Base-by-base conservation (phyloP, 2,888 invertebrate genomes). In the Sialis fuliginosa region DNA sequence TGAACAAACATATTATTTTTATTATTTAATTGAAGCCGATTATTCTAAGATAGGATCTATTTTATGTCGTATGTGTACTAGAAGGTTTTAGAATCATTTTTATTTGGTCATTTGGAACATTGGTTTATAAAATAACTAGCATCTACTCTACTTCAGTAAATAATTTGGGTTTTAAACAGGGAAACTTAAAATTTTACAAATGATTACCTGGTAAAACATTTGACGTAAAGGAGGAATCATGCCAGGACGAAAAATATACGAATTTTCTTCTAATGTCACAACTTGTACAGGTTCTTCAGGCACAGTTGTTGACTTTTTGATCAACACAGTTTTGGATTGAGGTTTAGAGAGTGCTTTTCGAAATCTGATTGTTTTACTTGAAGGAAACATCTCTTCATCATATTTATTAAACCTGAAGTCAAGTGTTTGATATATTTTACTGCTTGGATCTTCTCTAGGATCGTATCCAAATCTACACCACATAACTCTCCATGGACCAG, bases 381-480 rank as follows among this genome's bases (percentile, higher is more conserved):
- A 12, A 44, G 39, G 48, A 40, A 32, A 12, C 6, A 43, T 12
- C 44, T 42, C 42, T 9, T 41, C 31, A 42, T 54, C 61, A 56
- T 60, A 79, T 80, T 77, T 65, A 70, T 77, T 68, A 37, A 81
- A 62, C 54, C 89, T 72, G 60, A 85, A 90, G 64, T 95, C 93
- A 49, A 95, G 69, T 3, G 83, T 83, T 67, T 98, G 97, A 61
- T 88, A 95, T 46, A 78, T 76, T 54, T 88, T 79, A 2, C 92
- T 74, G 2, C 68, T 67, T 5, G 82, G 79, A 52, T 89, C 79
- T 54, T 77, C 80, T 31, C 89, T 72, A 0, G 97, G 96, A 67
- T 98, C 93, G 60, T 89, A 96, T 0, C 95, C 95, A 57, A 82
- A 81, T 55, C 73, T 77, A 1, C 90, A 81, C 88, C 96, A 98